Base-by-base conservation (phyloP, 1,140 invertebrate genomes). In the Berghia stephanieae region DNA sequence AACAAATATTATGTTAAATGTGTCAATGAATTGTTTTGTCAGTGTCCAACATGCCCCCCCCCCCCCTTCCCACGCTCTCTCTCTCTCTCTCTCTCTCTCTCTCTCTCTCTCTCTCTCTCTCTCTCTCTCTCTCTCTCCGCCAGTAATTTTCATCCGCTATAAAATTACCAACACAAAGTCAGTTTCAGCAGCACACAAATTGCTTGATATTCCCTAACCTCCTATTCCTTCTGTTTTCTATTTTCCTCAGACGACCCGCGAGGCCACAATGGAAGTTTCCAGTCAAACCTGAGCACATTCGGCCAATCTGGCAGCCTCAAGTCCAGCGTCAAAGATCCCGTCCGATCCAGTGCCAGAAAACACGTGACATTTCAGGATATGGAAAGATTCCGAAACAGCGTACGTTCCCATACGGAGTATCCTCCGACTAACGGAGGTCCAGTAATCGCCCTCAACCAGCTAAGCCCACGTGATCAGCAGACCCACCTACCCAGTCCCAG, bases 321-420 rank as follows among this genome's bases (percentile, higher is more conserved):
- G 44, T 80, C 79, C 66, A 80, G 75, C 74, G 79, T 80, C 21
- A 69, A 77, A 43, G 76, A 78, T 34, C 71, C 76, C 13, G 49
- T 80, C 42, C n/a, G 79, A 34, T n/a, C 43, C 24, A 75, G 79
- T 57, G 38, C 63, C 36, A 76, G 79, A 38, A 80, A 80, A 43
- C 79, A 80, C 66, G 79, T 80, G 46, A 80, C 79, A 10, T 80
- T 80, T 49, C 70, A 78, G 27, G 79, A 80, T 31, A 40, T 69
- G 49, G 75, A 80, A n/a, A 42, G 78, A 1, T 57, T 77, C 27
- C 31, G 66, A 4, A 70, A 46, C 55, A 69, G n/a, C 6, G 21
- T 70, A 0, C 42, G 46, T 0, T 49, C 40, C 5, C 66, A 72
- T 42, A 3, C 67, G 2, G 67, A n/a, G 6, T n/a, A n/a, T n/a